These are phyloP conservation scores for Phoeniculus purpureus DNA, from an alignment of 2,797 vertebrate species.

Conservation along the genomic window DNA sequence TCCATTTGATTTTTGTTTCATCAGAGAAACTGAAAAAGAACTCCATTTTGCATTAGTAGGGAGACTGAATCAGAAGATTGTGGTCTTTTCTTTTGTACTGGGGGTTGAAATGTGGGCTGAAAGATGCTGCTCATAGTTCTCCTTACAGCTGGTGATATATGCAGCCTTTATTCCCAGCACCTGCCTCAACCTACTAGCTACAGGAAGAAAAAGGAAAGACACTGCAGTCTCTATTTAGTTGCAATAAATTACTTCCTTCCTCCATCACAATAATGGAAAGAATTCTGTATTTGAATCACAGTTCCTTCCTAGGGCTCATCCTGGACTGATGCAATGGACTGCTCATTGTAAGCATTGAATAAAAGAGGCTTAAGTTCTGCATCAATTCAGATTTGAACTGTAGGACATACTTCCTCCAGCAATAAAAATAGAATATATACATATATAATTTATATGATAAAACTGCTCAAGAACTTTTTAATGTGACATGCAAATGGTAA, in stretches of 20 bases:
- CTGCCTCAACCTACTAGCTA: neutral
- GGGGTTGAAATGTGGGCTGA: neutral
- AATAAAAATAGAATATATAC: neutral
- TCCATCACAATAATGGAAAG: neutral
- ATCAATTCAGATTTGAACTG: neutral
- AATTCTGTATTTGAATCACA: neutral
- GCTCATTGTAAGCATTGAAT: neutral
- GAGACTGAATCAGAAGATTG: neutral
- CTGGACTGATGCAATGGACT: neutral
- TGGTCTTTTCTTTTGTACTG: neutral
- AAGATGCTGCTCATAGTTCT: neutral
- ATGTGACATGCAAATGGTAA: neutral
- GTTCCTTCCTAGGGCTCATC: slow-evolving; percentile 13
- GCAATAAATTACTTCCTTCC: slow-evolving; percentile 19
- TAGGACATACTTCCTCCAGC: neutral
- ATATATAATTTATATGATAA: neutral
- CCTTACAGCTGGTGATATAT: slow-evolving; percentile 32
- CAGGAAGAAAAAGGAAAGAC: neutral
- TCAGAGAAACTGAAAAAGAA: neutral
- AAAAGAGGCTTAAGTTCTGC: neutral
- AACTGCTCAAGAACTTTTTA: neutral
- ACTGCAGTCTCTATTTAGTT: slow-evolving; percentile 15
- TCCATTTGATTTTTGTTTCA: neutral
- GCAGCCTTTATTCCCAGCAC: slow-evolving; percentile 8
- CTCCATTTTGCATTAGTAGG: neutral